Base-by-base conservation (phyloP, 2,113 vertebrate genomes). In the Gnathonemus echidnorhynchus region DNA sequence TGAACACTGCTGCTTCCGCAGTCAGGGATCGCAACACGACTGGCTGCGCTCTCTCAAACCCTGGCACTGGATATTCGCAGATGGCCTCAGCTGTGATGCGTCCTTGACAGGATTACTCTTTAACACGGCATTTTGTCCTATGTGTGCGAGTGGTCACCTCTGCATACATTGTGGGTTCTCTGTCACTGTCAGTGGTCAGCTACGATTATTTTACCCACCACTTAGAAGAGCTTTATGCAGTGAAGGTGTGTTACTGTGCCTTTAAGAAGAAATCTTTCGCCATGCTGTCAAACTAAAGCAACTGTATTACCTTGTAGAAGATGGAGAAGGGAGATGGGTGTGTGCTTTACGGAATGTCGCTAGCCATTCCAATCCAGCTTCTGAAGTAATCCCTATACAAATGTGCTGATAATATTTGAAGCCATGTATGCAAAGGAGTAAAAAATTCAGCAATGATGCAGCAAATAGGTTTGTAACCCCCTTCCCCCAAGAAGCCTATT, bases 311-410 rank as follows among this genome's bases (percentile, higher is more conserved):
- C 88, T 91, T 85, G 27, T 83, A 31, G 45, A 24, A 45, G 27
- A 91, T 88, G 86, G 84, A 19, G 35, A 88, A 77, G 70, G 11
- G n/a, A 87, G 19, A 35, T n/a, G 19, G 45, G 8, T 45, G 42
- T 39, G 19, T 88, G 53, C 90, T 77, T 91, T 88, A 70, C 0
- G 1, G 53, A 21, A 90, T 90, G 89, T 80, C 56, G n/a, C 62
- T 58, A 77, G 49, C 48, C 66, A 70, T 58, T 89, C 83, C 86
- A 84, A 56, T 56, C 70, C 89, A 90, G 39, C 80, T 90, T 90
- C 46, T 86, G 35, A 86, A 62, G 35, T 90, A 66, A 85, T 88
- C 87, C 74, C 35, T 35, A 21, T 80, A 77, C 35, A 88, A 87
- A 88, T 35, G 50, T n/a, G 87, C 45, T 88, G 86, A 90, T 90